Conservation (phyloP, 2,113 vertebrate genomes). For the Sinocyclocheilus anshuiensis region DNA sequence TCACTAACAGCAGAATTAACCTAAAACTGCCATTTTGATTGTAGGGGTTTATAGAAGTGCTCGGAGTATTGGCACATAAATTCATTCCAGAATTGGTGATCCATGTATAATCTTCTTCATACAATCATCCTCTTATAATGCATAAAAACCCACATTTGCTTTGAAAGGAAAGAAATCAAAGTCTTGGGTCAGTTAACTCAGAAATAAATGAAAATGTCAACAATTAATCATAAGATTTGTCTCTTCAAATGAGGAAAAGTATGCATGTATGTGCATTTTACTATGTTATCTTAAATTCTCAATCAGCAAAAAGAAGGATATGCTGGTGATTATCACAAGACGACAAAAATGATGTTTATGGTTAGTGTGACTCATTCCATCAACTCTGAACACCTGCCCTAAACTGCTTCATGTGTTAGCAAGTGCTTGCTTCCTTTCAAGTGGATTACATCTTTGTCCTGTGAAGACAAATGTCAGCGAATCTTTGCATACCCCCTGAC, state of each 20-base stretch:
- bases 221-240: neutral
- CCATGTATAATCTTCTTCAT: neutral
- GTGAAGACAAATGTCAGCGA: constrained; percentile 18
- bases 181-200: neutral
- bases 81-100: constrained; percentile 23
- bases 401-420: constrained; percentile 3
- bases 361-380: constrained; percentile 31
- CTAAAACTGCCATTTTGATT: constrained; percentile 7
- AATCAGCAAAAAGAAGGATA: neutral
- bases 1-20: constrained; percentile 1
- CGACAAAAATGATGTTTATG: neutral
- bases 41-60: constrained; percentile 19
- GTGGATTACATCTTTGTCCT: constrained; percentile 14
- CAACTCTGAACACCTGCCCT: neutral
- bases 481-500: constrained; percentile 23
- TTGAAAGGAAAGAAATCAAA: constrained; percentile 1
- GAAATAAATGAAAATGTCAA: constrained; percentile 31
- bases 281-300: neutral
- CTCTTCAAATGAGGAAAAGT: neutral
- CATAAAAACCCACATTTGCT: neutral
- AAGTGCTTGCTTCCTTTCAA: constrained; percentile 23
- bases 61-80: constrained; percentile 10
- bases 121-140: neutral
- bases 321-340: constrained; percentile 13
- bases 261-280: neutral